Conservation (phyloP, 2,888 invertebrate genomes). For the Rhimphoctona megacephalus region DNA sequence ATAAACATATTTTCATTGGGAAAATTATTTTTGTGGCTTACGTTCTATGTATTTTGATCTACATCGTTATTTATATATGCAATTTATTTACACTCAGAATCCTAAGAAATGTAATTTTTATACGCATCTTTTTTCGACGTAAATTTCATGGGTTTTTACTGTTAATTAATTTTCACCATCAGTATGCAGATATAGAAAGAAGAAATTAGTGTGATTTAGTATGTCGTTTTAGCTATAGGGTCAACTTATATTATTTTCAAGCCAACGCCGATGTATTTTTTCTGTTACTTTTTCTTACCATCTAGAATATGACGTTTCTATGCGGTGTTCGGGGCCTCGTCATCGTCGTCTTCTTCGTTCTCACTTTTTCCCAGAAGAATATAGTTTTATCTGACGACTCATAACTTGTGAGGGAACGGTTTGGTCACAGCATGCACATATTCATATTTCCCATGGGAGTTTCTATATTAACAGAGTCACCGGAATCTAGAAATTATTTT, state of each 20-base stretch:
- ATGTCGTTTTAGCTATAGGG: background rate
- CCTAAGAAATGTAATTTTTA: background rate
- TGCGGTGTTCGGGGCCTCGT: slow-evolving; percentile 30
- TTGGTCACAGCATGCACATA: slow-evolving; percentile 63
- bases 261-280: background rate
- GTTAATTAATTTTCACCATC: background rate
- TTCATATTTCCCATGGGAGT: background rate
- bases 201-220: background rate
- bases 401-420: slow-evolving; percentile 62
- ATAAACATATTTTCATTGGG: background rate
- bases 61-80: background rate
- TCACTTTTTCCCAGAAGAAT: slow-evolving; percentile 70
- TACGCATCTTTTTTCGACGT: background rate
- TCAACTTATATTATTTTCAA: slow-evolving; percentile 21
- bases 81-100: background rate
- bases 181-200: background rate
- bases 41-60: background rate
- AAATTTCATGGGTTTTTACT: background rate
- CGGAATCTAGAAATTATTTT: background rate
- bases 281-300: slow-evolving; percentile 20
- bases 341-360: slow-evolving; percentile 49
- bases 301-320: background rate
- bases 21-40: background rate
- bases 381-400: slow-evolving; percentile 69
- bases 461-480: background rate